These are phyloP conservation scores for Melanogrammus aeglefinus DNA, from an alignment of 2,797 vertebrate genomes.

Conservation along the genomic window DNA sequence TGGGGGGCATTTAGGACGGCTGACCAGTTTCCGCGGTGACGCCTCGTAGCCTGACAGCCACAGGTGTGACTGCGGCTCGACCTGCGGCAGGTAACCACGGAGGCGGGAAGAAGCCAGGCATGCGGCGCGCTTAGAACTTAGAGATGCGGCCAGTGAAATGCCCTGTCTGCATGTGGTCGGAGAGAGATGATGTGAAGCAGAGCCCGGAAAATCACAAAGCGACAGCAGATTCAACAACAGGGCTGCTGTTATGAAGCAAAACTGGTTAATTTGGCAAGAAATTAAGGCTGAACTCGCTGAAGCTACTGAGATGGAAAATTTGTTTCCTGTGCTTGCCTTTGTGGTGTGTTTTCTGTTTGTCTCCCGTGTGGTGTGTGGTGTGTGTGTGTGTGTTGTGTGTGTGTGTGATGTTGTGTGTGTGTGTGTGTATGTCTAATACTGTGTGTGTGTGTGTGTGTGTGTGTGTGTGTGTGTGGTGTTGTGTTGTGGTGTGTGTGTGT, in stretches of 20 bases:
- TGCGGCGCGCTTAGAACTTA: too few relatives aligned
- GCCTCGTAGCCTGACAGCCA: too few relatives aligned
- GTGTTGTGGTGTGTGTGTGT: not conserved
- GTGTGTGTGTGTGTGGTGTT: not conserved
- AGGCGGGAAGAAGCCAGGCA: not conserved
- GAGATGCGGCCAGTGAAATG: too few relatives aligned
- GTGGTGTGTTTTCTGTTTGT: too few relatives aligned
- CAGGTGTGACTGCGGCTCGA: not conserved
- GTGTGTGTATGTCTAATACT: not conserved
- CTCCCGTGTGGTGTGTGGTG: not conserved
- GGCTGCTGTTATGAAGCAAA: not conserved
- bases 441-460: not conserved
- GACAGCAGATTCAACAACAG: not conserved
- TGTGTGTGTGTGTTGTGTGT: not conserved
- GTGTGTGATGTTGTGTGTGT: not conserved
- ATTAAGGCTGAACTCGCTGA: too few relatives aligned
- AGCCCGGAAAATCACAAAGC: too few relatives aligned
- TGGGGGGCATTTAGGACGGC: not conserved
- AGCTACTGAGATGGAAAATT: too few relatives aligned
- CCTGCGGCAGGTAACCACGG: not conserved
- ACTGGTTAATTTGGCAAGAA: too few relatives aligned
- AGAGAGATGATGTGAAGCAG: too few relatives aligned
- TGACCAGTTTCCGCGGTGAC: not conserved
- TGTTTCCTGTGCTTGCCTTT: too few relatives aligned
- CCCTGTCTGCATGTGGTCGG: too few relatives aligned